Evolutionary conservation across 2,113 vertebrate genomes (phyloP).

Genomic region (Mionectes macconnelli): DNA sequence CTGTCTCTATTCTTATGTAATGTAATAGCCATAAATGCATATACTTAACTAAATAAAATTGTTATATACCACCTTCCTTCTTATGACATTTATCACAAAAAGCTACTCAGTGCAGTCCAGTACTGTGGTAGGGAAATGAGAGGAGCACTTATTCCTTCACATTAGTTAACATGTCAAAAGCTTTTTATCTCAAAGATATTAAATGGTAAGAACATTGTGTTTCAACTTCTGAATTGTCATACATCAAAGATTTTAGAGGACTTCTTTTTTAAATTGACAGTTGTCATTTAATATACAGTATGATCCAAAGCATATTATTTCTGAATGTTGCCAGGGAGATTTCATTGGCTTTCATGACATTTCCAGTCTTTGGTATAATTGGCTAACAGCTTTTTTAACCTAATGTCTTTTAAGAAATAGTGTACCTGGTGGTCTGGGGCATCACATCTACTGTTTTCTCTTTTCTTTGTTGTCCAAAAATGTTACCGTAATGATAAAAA

Average conservation of each 20-base stretch:
- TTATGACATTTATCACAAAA: not conserved
- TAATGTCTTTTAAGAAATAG: slow-evolving; percentile 59
- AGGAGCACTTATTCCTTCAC: slow-evolving; percentile 56
- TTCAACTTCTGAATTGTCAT: slow-evolving; percentile 76
- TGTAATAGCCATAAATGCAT: not conserved
- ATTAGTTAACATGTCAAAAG: slow-evolving; percentile 47
- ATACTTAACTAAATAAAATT: not conserved
- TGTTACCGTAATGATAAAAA: slow-evolving; percentile 73
- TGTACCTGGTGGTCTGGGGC: slow-evolving; percentile 43
- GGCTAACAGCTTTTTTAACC: slow-evolving; percentile 71
- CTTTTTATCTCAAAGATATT: slow-evolving; percentile 68
- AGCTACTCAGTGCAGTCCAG: not conserved
- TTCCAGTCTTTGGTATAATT: slow-evolving; percentile 77
- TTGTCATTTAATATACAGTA: slow-evolving; percentile 76
- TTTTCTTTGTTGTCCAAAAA: slow-evolving; percentile 66
- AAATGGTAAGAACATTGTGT: slow-evolving; percentile 72
- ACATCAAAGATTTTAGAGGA: slow-evolving; percentile 73
- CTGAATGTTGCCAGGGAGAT: slow-evolving; percentile 77
- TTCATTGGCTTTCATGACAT: slow-evolving; percentile 77
- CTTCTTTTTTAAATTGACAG: slow-evolving; percentile 74
- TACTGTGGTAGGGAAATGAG: slow-evolving; percentile 27
- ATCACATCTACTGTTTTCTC: slow-evolving; percentile 71
- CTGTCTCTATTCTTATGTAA: not conserved
- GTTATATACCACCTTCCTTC: not conserved
- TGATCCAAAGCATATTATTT: slow-evolving; percentile 80